Conservation (phyloP, 1,140 invertebrate species). For the Araneus ventricosus region DNA sequence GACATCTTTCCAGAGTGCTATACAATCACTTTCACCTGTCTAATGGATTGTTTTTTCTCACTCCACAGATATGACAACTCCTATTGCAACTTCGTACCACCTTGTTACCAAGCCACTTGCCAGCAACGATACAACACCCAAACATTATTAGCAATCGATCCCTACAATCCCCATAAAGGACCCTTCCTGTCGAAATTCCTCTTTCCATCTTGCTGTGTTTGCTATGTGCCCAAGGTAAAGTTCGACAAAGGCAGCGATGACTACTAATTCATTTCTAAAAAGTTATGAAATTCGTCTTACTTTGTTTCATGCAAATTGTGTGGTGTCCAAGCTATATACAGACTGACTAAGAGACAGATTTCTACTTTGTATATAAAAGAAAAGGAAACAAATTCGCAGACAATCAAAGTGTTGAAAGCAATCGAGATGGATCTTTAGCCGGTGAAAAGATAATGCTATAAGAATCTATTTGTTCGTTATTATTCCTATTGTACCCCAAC, state of each 20-base stretch:
- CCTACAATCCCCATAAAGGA: constrained; percentile 77
- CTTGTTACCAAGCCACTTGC: constrained; percentile 77
- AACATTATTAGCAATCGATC: constrained; percentile 77
- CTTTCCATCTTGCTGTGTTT: constrained; percentile 78
- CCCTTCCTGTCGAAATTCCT: constrained; percentile 78
- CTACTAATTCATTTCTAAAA: neutral
- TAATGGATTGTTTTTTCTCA: neutral
- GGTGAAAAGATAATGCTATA: too few relatives aligned
- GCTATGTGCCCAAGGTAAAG: constrained; percentile 76
- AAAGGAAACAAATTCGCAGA: too few relatives aligned
- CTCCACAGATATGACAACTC: constrained; percentile 74
- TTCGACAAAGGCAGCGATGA: constrained; percentile 65
- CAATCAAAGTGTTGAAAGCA: too few relatives aligned
- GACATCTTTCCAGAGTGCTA: too few relatives aligned
- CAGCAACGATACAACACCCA: constrained; percentile 78
- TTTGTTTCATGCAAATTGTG: neutral
- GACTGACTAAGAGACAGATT: neutral
- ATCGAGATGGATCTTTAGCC: too few relatives aligned
- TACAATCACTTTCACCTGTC: neutral
- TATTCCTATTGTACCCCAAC: too few relatives aligned
- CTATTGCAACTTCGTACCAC: constrained; percentile 78
- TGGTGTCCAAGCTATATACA: neutral
- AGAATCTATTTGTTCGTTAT: too few relatives aligned
- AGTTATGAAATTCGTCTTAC: neutral
- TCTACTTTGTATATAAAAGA: too few relatives aligned